These are phyloP conservation scores for Zonitis immaculata DNA, from an alignment of 2,888 invertebrate species.

Conservation along the genomic window DNA sequence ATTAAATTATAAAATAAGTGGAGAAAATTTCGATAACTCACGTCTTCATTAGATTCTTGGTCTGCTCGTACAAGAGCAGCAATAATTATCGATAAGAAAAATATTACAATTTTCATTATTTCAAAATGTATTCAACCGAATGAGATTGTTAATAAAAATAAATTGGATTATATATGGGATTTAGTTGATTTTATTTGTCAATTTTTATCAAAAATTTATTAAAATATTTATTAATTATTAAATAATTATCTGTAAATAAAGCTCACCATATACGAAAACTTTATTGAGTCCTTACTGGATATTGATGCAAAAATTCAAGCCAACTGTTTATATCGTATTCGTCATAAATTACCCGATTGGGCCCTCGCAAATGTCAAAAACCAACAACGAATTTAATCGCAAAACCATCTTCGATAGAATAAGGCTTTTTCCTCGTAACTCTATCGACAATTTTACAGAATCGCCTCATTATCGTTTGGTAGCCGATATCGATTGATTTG, in stretches of 20 bases:
- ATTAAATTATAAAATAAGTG: neutral
- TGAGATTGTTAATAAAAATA: neutral
- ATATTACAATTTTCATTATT: neutral
- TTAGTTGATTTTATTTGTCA: neutral
- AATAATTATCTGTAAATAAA: neutral
- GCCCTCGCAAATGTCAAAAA: too few relatives aligned
- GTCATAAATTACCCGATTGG: too few relatives aligned
- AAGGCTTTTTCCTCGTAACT: too few relatives aligned
- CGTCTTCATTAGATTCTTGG: neutral
- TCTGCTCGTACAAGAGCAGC: neutral
- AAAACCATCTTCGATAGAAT: too few relatives aligned
- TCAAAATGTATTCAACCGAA: too few relatives aligned
- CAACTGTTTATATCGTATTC: too few relatives aligned
- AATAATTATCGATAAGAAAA: neutral
- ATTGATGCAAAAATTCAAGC: too few relatives aligned
- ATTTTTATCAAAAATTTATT: neutral
- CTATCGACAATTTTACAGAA: too few relatives aligned
- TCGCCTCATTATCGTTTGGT: too few relatives aligned
- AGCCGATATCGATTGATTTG: too few relatives aligned
- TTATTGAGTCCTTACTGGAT: too few relatives aligned
- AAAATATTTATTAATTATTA: neutral
- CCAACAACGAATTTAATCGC: too few relatives aligned
- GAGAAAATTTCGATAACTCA: neutral
- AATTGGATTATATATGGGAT: neutral
- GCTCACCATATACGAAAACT: neutral